Conservation (phyloP, 2,113 vertebrate genomes). For the Chaetorhynchus papuensis region DNA sequence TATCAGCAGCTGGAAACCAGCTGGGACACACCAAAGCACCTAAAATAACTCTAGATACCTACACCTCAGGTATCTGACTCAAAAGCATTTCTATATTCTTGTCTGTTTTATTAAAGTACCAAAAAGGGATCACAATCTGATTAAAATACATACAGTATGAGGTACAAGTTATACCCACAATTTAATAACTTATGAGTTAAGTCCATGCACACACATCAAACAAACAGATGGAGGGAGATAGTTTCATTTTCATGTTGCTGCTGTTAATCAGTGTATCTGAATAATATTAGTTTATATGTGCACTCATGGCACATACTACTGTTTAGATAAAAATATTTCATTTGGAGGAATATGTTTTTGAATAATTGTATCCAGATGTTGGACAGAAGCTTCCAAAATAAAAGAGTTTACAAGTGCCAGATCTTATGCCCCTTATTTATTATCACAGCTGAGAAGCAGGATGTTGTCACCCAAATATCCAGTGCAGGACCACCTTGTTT, state of each 20-base stretch:
- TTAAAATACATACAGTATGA: not conserved
- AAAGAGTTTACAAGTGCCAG: not conserved
- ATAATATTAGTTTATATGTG: not conserved
- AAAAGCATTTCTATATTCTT: not conserved
- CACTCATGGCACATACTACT: not conserved
- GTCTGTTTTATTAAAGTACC: not conserved
- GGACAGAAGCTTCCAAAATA: not conserved
- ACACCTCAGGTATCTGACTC: not conserved
- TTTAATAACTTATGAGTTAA: not conserved
- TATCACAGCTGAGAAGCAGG: slow-evolving; percentile 20
- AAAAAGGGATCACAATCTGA: not conserved
- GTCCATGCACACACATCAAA: not conserved
- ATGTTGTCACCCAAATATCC: not conserved
- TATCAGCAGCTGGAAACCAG: not conserved
- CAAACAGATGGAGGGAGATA: not conserved
- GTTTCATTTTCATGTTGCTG: not conserved
- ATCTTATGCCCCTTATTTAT: slow-evolving; percentile 16
- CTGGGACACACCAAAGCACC: not conserved
- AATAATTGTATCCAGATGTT: slow-evolving; percentile 29
- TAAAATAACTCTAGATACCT: not conserved
- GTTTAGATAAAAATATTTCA: not conserved
- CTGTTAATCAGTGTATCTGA: not conserved
- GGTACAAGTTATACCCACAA: not conserved
- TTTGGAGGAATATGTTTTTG: not conserved
- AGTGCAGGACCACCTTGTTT: not conserved